Base-by-base conservation (phyloP, 2,113 vertebrate genomes). In the Macrotis lagotis region DNA sequence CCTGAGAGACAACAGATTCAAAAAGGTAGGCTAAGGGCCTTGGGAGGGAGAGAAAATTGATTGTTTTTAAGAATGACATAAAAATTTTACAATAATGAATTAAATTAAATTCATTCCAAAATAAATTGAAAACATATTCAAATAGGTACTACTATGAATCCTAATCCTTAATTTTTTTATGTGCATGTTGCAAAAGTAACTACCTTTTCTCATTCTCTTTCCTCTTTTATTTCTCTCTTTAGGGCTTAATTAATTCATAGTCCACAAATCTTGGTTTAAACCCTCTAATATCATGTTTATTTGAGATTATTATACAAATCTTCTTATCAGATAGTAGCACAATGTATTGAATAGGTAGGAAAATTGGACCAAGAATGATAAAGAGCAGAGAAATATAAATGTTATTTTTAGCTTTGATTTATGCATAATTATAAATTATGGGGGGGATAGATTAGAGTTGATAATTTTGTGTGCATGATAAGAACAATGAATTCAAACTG, bases 401-500 rank as follows among this genome's bases (percentile, higher is more conserved):
- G 89, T 24, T 89, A 51, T 94, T 92, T 93, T 49, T 8, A 3
- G n/a, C n/a, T 83, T 44, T 44, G 37, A 95, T 90, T 93, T 52
- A 94, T 91, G 55, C 31, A 89, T 53, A 91, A 59, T 26, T 92
- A 3, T 91, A 53, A 96, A 48, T 24, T 88, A 88, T n/a, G n/a
- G 0, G 12, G 31, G 16, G 25, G 66, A 91, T 47, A 19, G 2
- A 83, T 93, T 93, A 51, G 19, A 26, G 90, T 25, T 92, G 37
- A 25, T 48, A 88, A 88, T 48, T 26, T 53, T 12, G 2, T 90
- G 0, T 50, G 90, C 44, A 4, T 28, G 89, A 95, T 89, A 83
- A 92, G 92, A 95, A 9, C 25, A 44, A 89, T 52, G 26, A 94
- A 83, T 94, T 94, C 50, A 24, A 95, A 95, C 48, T 90, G 50